Evolutionary conservation across 2,797 vertebrate species (phyloP).

Genomic region (Paedocypris micromegethes): DNA sequence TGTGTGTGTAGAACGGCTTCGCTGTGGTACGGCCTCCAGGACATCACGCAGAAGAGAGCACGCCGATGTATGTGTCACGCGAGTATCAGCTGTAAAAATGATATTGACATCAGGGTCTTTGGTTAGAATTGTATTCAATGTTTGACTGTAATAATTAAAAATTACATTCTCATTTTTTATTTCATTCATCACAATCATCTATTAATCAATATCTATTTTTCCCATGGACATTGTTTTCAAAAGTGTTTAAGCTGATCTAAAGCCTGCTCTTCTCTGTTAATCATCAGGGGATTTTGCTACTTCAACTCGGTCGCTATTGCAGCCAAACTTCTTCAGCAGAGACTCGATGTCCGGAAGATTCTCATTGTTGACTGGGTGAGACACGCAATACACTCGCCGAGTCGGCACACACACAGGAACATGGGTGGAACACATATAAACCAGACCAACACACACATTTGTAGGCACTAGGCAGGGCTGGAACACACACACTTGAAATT

Average conservation of each 20-base stretch:
- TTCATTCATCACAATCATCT: no score
- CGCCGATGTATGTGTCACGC: conserved; percentile 83
- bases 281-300: conserved; percentile 92
- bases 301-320: conserved; percentile 95
- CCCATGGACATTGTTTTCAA: no score
- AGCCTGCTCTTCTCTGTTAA: not conserved
- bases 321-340: conserved; percentile 91
- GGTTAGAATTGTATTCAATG: no score
- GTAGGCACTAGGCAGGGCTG: no score
- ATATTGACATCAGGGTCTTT: no score
- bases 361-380: conserved; percentile 98
- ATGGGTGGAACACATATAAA: not conserved
- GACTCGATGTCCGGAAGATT: conserved; percentile 88
- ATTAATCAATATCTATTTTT: no score
- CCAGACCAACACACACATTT: no score
- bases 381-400: not conserved
- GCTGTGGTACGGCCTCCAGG: conserved; percentile 93
- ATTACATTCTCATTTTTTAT: no score
- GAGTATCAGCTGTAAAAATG: no score
- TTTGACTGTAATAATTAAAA: no score
- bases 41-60: conserved; percentile 94
- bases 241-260: no score
- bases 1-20: conserved; percentile 82
- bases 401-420: conserved; percentile 11
- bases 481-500: no score